phyloP scores from a whole-genome alignment of 2,888 invertebrate species.

The Ichneumon xanthorius region DNA sequence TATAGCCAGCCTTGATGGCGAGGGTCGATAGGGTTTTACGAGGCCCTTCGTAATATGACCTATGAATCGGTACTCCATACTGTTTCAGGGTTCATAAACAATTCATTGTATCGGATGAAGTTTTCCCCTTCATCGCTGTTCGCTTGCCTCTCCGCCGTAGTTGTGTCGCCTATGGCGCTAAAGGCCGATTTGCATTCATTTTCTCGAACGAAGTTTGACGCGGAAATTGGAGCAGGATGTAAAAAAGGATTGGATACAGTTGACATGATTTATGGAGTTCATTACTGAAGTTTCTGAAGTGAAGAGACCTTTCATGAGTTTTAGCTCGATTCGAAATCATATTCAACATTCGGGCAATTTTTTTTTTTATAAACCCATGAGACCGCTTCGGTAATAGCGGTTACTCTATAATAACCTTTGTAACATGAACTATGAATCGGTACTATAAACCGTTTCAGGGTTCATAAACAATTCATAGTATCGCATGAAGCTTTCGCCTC shows the following conservation, averaged over 20 bases:
- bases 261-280: background rate
- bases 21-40: conserved; percentile 32
- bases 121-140: background rate
- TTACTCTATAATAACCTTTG: background rate
- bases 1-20: conserved; percentile 8
- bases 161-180: background rate
- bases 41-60: conserved; percentile 29
- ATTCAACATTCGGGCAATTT: background rate
- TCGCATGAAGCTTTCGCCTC: conserved; percentile 8
- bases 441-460: background rate
- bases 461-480: conserved; percentile 10
- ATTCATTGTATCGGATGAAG: conserved; percentile 31
- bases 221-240: background rate
- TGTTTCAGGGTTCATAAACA: conserved; percentile 38
- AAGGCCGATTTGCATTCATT: background rate
- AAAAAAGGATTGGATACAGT: background rate
- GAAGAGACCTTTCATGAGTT: no score
- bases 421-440: conserved; percentile 25
- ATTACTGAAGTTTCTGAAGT: no score
- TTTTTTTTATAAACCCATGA: background rate
- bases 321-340: no score
- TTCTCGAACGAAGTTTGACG: background rate
- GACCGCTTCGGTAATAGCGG: background rate
- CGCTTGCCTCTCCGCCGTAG: background rate
- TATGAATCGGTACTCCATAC: conserved; percentile 21